Base-by-base conservation (phyloP, 2,113 vertebrate genomes). In the Morone chrysops region DNA sequence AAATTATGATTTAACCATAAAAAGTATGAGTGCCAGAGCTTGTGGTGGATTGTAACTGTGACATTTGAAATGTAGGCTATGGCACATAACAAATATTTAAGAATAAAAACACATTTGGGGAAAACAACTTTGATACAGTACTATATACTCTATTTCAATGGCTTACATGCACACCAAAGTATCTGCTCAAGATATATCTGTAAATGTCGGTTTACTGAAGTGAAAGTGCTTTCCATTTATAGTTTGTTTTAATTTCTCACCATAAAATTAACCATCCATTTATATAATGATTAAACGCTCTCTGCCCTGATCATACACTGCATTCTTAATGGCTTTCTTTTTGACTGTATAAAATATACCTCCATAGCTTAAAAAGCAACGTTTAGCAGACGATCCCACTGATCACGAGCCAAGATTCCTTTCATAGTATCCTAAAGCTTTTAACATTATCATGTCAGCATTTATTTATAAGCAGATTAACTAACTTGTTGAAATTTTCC, bases 101-200 rank as follows among this genome's bases (percentile, higher is more conserved):
- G 68, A 81, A 79, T 78, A 81, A 78, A 87, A 87, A 91, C 72
- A 79, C 59, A 81, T 82, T 86, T 3, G 65, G 74, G 86, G 85
- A 82, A 88, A 84, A 84, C 61, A 82, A 89, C 78, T 79, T 77
- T 22, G 70, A 88, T 83, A 92, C 82, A 86, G 81, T 76, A 82
- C 84, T 68, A 84, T 50, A 81, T 70, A 62, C 70, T 75, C 78
- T 79, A 78, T 67, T 85, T 92, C 50, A 81, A 90, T 88, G 82
- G 85, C 82, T 88, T 68, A 90, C 89, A 90, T 92, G 90, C 88
- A 88, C 84, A 88, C 7, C 69, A 65, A 78, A 85, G 63, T 71
- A 82, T 90, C 54, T 70, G 83, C 38, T 81, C 5, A 8, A 84
- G 71, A 80, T 87, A 84, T 82, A 82, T 81, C 57, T 83, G 22